Evolutionary conservation across 1,140 invertebrate species (phyloP).

Genomic region (Gonioctena quinquepunctata): DNA sequence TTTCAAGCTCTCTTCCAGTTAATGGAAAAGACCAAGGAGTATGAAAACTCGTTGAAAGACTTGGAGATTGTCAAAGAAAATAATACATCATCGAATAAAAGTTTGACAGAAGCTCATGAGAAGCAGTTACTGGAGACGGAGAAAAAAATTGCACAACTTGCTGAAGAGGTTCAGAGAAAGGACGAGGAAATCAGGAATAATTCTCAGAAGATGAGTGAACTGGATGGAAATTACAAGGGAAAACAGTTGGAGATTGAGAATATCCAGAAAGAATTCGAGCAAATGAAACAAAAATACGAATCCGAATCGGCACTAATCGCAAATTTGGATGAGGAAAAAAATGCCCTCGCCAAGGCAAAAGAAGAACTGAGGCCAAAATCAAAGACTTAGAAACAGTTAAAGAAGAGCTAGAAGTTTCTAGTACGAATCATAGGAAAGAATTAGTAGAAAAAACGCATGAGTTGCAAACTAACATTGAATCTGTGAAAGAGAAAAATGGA

Average conservation of each 20-base stretch:
- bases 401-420: background rate
- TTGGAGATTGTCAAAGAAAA: constrained; percentile 12
- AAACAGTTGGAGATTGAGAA: background rate
- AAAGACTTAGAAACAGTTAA: background rate
- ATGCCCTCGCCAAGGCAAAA: background rate
- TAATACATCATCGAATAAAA: constrained; percentile 7
- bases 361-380: background rate
- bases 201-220: background rate
- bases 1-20: constrained; percentile 15
- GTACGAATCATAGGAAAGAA: constrained; percentile 10
- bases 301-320: background rate
- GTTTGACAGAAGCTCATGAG: constrained; percentile 15
- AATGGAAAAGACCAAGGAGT: constrained; percentile 7
- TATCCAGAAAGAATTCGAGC: no score
- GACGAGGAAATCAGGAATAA: constrained; percentile 41
- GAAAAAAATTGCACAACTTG: constrained; percentile 58
- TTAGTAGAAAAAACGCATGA: constrained; percentile 9
- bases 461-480: background rate
- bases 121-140: constrained; percentile 40
- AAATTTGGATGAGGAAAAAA: background rate
- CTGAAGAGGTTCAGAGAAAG: constrained; percentile 56
- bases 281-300: no score
- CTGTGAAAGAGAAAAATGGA: background rate
- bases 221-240: background rate
- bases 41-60: constrained; percentile 6